Evolutionary conservation across 2,888 invertebrate species (phyloP).

Genomic region (Operophtera brumata): DNA sequence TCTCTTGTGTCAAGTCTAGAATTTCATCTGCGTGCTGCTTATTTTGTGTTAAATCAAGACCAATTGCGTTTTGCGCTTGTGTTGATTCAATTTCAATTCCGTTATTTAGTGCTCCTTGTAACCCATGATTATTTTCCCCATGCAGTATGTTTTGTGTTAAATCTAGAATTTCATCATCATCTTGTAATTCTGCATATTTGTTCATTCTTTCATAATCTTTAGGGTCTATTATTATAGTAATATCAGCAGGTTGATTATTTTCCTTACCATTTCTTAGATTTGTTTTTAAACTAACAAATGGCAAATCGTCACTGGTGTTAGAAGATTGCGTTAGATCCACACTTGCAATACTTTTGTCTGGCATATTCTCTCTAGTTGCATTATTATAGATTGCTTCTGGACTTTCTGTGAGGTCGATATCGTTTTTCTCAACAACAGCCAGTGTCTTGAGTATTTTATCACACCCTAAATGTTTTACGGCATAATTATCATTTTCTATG

Average conservation of each 20-base stretch:
- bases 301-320: conserved; percentile 52
- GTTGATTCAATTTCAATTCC: conserved; percentile 11
- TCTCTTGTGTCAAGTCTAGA: conserved; percentile 10
- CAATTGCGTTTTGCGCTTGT: conserved; percentile 4
- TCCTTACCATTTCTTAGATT: conserved; percentile 17
- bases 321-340: conserved; percentile 62
- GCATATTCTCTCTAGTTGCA: not conserved
- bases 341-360: conserved; percentile 26
- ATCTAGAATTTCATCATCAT: conserved; percentile 28
- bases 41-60: conserved; percentile 15
- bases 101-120: not conserved
- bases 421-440: conserved; percentile 20
- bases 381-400: conserved; percentile 29
- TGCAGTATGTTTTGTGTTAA: conserved; percentile 28
- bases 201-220: conserved; percentile 33
- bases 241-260: conserved; percentile 38
- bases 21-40: not conserved
- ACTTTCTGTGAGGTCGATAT: conserved; percentile 51
- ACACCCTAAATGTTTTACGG: not conserved
- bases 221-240: conserved; percentile 46
- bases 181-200: conserved; percentile 11
- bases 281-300: conserved; percentile 45
- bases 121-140: not conserved
- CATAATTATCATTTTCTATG: not conserved
- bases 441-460: conserved; percentile 1